A percentile compares a stretch with the other conserved stretches of the same genome.
phyloP scores from a whole-genome alignment of 2,888 invertebrate genomes.

The Bimastos eiseni region DNA sequence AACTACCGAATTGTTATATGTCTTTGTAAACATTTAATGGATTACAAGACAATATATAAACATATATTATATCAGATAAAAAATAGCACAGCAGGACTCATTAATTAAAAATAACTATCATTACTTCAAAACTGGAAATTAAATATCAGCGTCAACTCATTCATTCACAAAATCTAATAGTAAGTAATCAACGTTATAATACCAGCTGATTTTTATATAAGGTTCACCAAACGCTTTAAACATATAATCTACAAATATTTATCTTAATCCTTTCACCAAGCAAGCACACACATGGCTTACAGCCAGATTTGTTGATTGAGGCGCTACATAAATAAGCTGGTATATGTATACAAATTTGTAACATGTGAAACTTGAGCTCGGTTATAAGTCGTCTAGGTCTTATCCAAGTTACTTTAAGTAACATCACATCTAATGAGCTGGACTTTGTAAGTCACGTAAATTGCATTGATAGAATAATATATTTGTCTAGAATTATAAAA shows the following conservation, averaged over 20 bases:
- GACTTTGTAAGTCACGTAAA: slow-evolving; percentile 3
- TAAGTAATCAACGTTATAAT: not conserved
- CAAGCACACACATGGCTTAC: not conserved
- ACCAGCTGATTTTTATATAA: not conserved
- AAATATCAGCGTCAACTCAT: not conserved
- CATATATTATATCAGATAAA: not conserved
- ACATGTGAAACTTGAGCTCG: not conserved
- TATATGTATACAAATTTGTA: not conserved
- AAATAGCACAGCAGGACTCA: not conserved
- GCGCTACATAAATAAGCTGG: not conserved
- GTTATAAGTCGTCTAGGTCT: not conserved
- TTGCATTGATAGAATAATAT: not conserved
- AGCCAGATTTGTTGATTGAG: not conserved
- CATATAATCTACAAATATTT: not conserved
- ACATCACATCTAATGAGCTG: slow-evolving; percentile 6
- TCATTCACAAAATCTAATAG: not conserved
- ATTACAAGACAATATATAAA: not conserved
- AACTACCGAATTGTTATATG: not conserved
- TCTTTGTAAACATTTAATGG: not conserved
- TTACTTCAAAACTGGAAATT: not conserved
- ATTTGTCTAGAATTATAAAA: slow-evolving; percentile 1
- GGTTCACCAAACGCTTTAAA: not conserved
- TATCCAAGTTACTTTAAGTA: not conserved
- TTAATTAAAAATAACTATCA: not conserved
- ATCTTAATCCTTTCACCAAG: not conserved